phyloP scores from a whole-genome alignment of 2,888 invertebrate species.

The Sesia apiformis region DNA sequence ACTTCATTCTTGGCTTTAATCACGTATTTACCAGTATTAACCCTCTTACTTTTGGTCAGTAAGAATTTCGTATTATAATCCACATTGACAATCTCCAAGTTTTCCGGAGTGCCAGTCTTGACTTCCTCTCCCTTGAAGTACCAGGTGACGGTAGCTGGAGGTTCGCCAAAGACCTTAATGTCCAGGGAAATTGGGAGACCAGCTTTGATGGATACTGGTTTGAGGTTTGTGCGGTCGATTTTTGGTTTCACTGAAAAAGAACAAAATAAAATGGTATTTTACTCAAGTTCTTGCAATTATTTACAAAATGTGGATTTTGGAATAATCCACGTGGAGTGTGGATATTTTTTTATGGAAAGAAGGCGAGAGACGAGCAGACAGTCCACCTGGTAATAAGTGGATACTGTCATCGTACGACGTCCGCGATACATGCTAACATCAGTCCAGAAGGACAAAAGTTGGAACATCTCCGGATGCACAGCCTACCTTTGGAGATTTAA shows the following conservation, averaged over 20 bases:
- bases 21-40: slow-evolving; percentile 89
- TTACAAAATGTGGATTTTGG: too few relatives aligned
- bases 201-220: slow-evolving; percentile 88
- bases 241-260: slow-evolving; percentile 86
- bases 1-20: slow-evolving; percentile 94
- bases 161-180: slow-evolving; percentile 93
- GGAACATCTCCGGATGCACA: too few relatives aligned
- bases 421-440: too few relatives aligned
- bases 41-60: slow-evolving; percentile 86
- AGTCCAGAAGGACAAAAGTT: too few relatives aligned
- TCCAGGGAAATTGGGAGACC: slow-evolving; percentile 91
- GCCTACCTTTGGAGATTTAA: too few relatives aligned
- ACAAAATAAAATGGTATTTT: too few relatives aligned
- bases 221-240: slow-evolving; percentile 93
- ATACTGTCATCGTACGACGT: too few relatives aligned
- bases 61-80: slow-evolving; percentile 95
- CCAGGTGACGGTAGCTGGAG: slow-evolving; percentile 95
- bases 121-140: slow-evolving; percentile 81
- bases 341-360: too few relatives aligned
- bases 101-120: slow-evolving; percentile 63
- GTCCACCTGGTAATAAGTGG: too few relatives aligned
- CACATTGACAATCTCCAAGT: slow-evolving; percentile 83
- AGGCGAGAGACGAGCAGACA: too few relatives aligned
- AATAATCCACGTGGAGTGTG: too few relatives aligned
- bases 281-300: too few relatives aligned